Percentiles rank a stretch among this genome's conserved stretches.
Conservation (phyloP, 2,888 invertebrate species). For the Hydropsyche betteni region DNA sequence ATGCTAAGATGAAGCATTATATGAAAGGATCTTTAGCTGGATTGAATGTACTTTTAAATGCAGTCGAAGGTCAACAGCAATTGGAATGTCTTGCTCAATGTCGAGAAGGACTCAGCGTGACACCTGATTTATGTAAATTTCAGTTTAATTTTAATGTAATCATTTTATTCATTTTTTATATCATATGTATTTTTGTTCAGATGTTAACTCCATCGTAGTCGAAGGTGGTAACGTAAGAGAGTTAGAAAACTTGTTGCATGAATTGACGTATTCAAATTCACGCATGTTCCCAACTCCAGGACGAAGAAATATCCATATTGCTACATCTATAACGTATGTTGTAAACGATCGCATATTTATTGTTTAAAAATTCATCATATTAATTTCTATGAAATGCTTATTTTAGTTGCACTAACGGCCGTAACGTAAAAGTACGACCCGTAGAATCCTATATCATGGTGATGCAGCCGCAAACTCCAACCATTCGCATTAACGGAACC, state of each 20-base stretch:
- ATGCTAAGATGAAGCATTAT: conserved; percentile 89
- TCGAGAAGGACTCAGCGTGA: conserved; percentile 77
- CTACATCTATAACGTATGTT: conserved; percentile 79
- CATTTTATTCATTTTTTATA: not conserved
- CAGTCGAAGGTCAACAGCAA: conserved; percentile 77
- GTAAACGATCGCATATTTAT: conserved; percentile 30
- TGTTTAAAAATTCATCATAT: not conserved
- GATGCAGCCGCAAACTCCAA: conserved; percentile 84
- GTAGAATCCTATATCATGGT: conserved; percentile 90
- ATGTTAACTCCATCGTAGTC: conserved; percentile 88
- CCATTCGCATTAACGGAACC: conserved; percentile 83
- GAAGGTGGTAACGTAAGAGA: conserved; percentile 92
- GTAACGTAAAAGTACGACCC: conserved; percentile 76
- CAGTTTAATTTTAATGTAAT: not conserved
- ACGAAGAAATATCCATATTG: conserved; percentile 83
- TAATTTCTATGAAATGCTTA: conserved; percentile 33
- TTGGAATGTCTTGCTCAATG: conserved; percentile 82
- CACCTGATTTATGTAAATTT: conserved; percentile 59
- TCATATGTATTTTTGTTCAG: conserved; percentile 56
- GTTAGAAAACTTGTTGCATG: conserved; percentile 84
- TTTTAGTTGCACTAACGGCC: conserved; percentile 78
- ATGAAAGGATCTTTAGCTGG: conserved; percentile 90
- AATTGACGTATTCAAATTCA: conserved; percentile 91
- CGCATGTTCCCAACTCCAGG: conserved; percentile 95
- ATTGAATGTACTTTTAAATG: conserved; percentile 80